Evolutionary conservation across 2,797 vertebrate genomes (phyloP).

Genomic region (Synaphobranchus kaupii): DNA sequence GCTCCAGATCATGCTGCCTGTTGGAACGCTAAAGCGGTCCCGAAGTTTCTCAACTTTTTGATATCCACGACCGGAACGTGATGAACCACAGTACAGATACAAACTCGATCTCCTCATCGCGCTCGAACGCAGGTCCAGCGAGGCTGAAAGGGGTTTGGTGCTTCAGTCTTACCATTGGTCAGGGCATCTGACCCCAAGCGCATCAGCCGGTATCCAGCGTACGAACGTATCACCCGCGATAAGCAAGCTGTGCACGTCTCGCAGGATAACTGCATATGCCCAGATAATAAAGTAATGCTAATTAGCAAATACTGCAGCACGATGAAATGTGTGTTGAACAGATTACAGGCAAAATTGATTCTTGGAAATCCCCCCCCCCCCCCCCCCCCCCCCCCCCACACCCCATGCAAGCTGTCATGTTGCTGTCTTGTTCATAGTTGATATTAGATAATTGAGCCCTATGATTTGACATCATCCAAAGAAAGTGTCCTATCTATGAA

Average conservation of each 20-base stretch:
- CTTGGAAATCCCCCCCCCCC: background rate
- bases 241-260: background rate
- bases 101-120: too few relatives aligned
- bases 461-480: background rate
- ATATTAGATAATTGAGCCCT: background rate
- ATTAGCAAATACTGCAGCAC: background rate
- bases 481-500: background rate
- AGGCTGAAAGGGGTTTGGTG: background rate
- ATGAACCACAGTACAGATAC: too few relatives aligned
- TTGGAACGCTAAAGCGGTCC: too few relatives aligned
- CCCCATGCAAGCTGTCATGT: background rate
- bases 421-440: background rate
- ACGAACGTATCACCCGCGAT: background rate
- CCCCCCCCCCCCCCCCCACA: background rate
- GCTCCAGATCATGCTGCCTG: too few relatives aligned
- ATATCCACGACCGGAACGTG: too few relatives aligned
- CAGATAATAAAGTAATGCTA: too few relatives aligned
- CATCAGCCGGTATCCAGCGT: background rate
- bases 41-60: too few relatives aligned
- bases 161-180: background rate
- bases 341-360: background rate
- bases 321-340: background rate
- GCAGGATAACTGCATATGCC: background rate
- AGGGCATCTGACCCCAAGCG: background rate
- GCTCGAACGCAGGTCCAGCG: too few relatives aligned